Evolutionary conservation across 1,140 invertebrate species (phyloP), one percentile per base, ranked within the genome.

Genomic region (Bombus pascuorum): DNA sequence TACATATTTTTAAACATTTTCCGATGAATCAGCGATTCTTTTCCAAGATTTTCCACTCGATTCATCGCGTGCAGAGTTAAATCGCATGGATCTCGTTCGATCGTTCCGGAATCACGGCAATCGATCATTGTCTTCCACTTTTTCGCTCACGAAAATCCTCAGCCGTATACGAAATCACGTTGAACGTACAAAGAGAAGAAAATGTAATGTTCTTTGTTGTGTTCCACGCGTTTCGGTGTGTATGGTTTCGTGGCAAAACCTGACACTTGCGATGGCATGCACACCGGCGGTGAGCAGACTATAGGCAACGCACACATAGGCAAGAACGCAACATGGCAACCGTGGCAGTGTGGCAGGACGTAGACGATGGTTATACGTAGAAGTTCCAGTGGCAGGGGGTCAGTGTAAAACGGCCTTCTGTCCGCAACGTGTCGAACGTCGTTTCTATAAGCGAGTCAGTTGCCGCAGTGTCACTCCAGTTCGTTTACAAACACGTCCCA

Each of bases 331-430:
- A 91, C 81, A 86, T 89, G 83, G 86, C 81, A 87, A 88, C 79
- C 80, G 65, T 79, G 79, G 82, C 81, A 90, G 80, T 77, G 65
- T 79, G 79, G 82, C 81, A 90, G 80, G 76, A 81, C 77, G 86
- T 86, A 84, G 89, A 90, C 80, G 85, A 73, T 84, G 92, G 77
- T 91, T 95, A 94, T 95, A 95, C 92, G 94, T 93, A 93, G 91
- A 91, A 91, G 85, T 91, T 93, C 92, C 90, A 91, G 89, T 80
- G 77, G 90, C 91, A 92, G 92, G 92, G 89, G 91, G 90, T 91
- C 94, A 95, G 94, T 94, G 90, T 92, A 94, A 94, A 93, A 91
- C 94, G 91, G 93, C 92, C 93, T 93, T 94, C 90, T 94, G 93
- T 81, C 91, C 87, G 92, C 84, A 90, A 90, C 90, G 90, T 90